Conservation (phyloP, 2,113 vertebrate genomes). For the Melanocharis versteri region DNA sequence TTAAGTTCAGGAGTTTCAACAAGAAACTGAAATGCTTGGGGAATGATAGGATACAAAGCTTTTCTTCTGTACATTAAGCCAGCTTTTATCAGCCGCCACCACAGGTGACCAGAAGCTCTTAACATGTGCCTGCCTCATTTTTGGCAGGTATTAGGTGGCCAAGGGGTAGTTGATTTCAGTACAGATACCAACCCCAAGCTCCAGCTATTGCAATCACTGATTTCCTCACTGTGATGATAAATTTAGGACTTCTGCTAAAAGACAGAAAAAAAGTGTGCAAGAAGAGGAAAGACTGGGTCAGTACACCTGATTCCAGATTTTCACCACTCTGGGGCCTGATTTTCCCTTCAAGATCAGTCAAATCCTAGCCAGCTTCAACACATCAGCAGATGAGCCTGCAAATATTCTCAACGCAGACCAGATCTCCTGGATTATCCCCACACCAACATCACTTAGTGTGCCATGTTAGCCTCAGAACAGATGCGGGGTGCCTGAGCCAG, state of each 20-base stretch:
- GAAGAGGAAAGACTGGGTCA: background rate
- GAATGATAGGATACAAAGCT: background rate
- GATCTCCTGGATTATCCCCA: background rate
- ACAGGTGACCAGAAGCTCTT: background rate
- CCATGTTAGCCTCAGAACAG: background rate
- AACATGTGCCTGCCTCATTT: background rate
- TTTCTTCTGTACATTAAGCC: background rate
- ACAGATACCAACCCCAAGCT: background rate
- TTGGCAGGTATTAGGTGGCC: background rate
- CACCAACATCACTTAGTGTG: background rate
- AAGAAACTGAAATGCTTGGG: background rate
- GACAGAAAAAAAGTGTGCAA: background rate
- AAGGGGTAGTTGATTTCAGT: background rate
- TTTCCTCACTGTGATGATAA: background rate
- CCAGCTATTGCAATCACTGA: background rate
- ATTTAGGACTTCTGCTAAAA: background rate
- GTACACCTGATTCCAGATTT: background rate
- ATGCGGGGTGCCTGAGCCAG: fast-evolving
- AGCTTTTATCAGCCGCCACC: background rate
- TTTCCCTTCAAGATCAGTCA: background rate
- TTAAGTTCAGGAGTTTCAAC: background rate
- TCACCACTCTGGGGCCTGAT: background rate
- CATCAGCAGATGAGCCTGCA: background rate
- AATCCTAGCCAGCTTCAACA: background rate
- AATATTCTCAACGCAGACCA: background rate